A percentile compares a stretch with the other conserved stretches of the same genome.
These are phyloP conservation scores for Thinocorus orbignyianus DNA, from an alignment of 2,113 vertebrate genomes.

Conservation along the genomic window DNA sequence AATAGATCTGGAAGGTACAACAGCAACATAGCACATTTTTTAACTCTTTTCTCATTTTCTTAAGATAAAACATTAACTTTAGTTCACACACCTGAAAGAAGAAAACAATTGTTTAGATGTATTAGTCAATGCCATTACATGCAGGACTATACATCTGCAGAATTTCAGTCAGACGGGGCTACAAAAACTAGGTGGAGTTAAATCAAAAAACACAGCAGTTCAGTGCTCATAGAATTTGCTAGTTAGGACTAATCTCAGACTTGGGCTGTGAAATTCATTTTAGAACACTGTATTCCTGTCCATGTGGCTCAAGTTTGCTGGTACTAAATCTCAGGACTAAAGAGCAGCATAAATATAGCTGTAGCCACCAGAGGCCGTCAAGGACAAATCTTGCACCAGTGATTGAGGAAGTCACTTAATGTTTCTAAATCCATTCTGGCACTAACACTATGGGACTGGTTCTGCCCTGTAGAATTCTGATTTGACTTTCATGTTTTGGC, in stretches of 20 bases:
- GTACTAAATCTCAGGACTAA: not conserved
- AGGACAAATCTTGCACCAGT: not conserved
- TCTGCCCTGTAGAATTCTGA: not conserved
- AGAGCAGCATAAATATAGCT: not conserved
- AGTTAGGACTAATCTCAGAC: no score
- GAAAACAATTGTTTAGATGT: not conserved
- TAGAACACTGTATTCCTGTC: not conserved
- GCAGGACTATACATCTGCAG: not conserved
- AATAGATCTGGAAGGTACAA: not conserved
- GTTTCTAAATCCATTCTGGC: not conserved
- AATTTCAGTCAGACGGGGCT: not conserved
- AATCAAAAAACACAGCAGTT: not conserved
- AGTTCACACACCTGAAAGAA: not conserved
- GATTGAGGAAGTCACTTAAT: not conserved
- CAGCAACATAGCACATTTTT: not conserved
- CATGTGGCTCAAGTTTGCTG: not conserved
- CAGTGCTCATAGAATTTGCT: not conserved
- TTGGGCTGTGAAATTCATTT: no score
- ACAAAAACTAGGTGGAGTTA: not conserved
- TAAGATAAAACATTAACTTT: not conserved
- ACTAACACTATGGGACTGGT: not conserved
- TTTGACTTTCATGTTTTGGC: not conserved
- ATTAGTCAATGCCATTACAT: not conserved
- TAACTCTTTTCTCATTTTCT: not conserved
- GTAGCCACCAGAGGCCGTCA: not conserved